A percentile compares a stretch with the other conserved stretches of the same genome.
Conservation (phyloP, 1,140 invertebrate genomes). For the Bombus polaris region DNA sequence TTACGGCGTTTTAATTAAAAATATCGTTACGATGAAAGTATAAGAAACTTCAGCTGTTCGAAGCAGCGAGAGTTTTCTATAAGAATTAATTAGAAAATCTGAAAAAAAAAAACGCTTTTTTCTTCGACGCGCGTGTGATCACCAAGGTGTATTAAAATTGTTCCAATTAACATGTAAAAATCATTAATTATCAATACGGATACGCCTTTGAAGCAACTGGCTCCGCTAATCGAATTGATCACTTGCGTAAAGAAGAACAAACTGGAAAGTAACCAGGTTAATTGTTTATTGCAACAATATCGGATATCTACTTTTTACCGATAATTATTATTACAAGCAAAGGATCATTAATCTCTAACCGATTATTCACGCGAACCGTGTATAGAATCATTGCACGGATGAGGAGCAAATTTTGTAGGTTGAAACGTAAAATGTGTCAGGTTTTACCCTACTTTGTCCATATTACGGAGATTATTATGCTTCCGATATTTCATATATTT, state of each 20-base stretch:
- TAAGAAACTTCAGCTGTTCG: not conserved
- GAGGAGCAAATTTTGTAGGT: too few relatives aligned
- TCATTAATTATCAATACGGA: slow-evolving; percentile 21
- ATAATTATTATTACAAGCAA: not conserved
- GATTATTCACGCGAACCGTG: not conserved
- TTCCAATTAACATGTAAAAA: slow-evolving; percentile 1
- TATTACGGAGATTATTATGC: too few relatives aligned
- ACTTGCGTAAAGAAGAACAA: slow-evolving; percentile 10
- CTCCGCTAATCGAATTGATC: slow-evolving; percentile 19
- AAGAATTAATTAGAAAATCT: slow-evolving; percentile 17
- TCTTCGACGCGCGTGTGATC: not conserved
- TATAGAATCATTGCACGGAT: not conserved
- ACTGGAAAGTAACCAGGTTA: slow-evolving; percentile 23
- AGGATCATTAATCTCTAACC: not conserved
- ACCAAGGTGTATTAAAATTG: slow-evolving; percentile 16
- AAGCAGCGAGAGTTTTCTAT: not conserved
- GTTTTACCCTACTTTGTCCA: too few relatives aligned
- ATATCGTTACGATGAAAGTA: not conserved
- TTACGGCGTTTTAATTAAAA: not conserved
- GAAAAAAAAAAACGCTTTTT: not conserved
- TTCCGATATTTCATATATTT: too few relatives aligned
- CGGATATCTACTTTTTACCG: not conserved
- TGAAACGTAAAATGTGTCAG: too few relatives aligned
- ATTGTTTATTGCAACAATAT: not conserved
- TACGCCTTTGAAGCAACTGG: slow-evolving; percentile 6